Percentiles rank a stretch among this genome's conserved stretches.
These are phyloP conservation scores for Otus sunia DNA, from an alignment of 2,113 vertebrate genomes.

Conservation along the genomic window DNA sequence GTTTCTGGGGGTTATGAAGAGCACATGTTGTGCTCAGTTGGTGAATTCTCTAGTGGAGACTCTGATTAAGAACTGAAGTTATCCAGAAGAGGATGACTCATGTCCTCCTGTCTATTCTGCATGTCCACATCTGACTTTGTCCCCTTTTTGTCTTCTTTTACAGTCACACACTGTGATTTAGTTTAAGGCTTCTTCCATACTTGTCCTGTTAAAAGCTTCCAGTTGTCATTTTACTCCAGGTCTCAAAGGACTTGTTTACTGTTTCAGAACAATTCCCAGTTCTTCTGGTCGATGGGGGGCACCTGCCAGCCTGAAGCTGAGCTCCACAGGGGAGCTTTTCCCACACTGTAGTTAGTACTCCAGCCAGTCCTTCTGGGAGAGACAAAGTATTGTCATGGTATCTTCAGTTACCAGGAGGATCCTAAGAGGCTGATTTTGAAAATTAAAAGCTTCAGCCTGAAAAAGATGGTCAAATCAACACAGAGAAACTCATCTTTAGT, in stretches of 20 bases:
- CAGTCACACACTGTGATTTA: background rate
- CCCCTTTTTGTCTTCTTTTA: background rate
- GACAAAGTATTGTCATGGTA: background rate
- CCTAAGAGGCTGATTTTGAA: background rate
- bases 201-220: background rate
- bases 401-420: background rate
- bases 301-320: background rate
- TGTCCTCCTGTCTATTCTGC: background rate
- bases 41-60: background rate
- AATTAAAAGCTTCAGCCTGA: background rate
- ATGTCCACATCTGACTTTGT: background rate
- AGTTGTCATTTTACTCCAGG: background rate
- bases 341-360: background rate
- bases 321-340: background rate
- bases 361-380: background rate
- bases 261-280: background rate
- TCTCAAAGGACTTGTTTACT: background rate
- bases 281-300: background rate
- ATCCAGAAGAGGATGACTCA: background rate
- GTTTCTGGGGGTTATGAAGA: background rate
- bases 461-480: background rate
- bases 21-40: background rate
- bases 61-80: slow-evolving; percentile 8
- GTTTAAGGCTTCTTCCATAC: background rate
- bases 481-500: background rate